Evolutionary conservation across 2,888 invertebrate genomes (phyloP), one percentile per base, ranked within the genome.

Genomic region (Busseola fusca): DNA sequence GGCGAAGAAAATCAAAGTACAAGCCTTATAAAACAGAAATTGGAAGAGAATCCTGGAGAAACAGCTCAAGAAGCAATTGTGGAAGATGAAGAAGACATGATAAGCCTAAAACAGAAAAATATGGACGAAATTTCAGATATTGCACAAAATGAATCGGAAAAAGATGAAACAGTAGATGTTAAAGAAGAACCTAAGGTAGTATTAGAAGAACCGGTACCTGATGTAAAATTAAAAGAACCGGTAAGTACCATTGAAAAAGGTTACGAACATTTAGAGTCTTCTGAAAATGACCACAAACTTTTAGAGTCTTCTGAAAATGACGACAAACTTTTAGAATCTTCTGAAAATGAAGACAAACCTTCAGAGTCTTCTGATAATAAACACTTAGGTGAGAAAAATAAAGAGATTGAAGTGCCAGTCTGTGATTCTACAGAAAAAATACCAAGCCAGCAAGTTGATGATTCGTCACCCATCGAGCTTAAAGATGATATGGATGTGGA

Each of bases 401-500:
- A 50, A 40, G 60, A 48, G 0, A 30, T 56, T n/a, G 52, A 71
- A 45, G 45, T 48, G 10, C 16, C 71, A 25, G 63, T 54, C 0
- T 34, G 48, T 60, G 58, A 54, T 69, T 45, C 62, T 62, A 16
- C 62, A 10, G 37, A 65, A 59, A 50, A 9, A 21, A 52, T 56
- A 42, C 45, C 52, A 34, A 64, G 12, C 25, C 65, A 57, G 10
- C 37, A 71, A 9, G 12, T 27, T 3, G 14, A 42, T 45, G n/a
- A 48, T 34, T 18, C 57, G 12, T 16, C 72, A 12, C 63, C 74
- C 7, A 78, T 84, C 10, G 75, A 82, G 34, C 59, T 82, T 45
- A 71, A 82, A 59, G 67, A 81, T 45, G 72, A 81, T 7, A 76
- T 85, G 72, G 76, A 76, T 66, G 72, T 69, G n/a, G 80, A 81